Conservation (phyloP, 2,113 vertebrate species). For the Irena cyanogastra region DNA sequence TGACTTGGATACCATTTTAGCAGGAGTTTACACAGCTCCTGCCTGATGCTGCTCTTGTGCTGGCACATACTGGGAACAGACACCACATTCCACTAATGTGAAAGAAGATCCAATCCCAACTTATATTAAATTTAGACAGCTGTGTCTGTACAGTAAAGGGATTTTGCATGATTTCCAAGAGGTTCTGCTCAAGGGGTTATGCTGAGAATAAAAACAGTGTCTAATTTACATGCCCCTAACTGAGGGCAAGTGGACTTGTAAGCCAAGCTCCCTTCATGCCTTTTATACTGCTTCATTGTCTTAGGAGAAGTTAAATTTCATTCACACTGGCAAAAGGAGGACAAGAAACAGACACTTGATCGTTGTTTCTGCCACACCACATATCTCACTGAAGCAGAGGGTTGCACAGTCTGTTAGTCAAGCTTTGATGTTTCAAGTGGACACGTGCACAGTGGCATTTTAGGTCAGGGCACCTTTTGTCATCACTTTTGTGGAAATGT, state of each 20-base stretch:
- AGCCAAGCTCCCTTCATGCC: not conserved
- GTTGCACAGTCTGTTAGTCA: not conserved
- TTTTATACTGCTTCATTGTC: not conserved
- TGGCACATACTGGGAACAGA: not conserved
- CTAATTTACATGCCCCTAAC: not conserved
- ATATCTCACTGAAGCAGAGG: not conserved
- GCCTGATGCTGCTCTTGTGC: not conserved
- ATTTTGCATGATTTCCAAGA: not conserved
- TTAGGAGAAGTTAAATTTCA: conserved; percentile 12
- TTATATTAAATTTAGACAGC: not conserved
- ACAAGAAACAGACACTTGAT: conserved; percentile 17
- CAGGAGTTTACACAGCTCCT: not conserved
- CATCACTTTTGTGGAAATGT: not conserved
- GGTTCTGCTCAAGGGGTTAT: not conserved
- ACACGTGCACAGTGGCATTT: not conserved
- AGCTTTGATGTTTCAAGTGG: conserved; percentile 34
- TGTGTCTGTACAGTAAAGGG: not conserved
- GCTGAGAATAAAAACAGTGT: not conserved
- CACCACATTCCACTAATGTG: not conserved
- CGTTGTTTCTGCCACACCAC: not conserved
- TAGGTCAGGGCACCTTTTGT: not conserved
- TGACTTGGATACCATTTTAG: not conserved
- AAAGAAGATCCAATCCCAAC: not conserved
- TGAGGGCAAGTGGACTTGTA: not conserved
- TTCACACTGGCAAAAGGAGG: not conserved